Base-by-base conservation (phyloP, 1,140 invertebrate genomes). In the Drosophila micromelanica region DNA sequence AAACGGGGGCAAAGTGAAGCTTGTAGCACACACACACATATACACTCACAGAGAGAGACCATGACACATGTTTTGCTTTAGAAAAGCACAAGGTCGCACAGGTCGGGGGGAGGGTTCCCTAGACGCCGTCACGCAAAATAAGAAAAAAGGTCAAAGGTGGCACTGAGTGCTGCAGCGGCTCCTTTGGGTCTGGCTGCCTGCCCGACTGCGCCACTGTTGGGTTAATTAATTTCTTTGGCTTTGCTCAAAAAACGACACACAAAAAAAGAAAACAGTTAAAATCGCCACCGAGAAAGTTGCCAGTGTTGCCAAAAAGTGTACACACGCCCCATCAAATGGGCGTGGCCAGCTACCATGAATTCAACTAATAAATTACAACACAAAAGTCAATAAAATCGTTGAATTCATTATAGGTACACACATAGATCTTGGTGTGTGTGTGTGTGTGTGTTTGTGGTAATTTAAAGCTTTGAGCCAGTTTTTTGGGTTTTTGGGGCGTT, bases 351-450 rank as follows among this genome's bases (percentile, higher is more conserved):
- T 17, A 48, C n/a, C 52, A 46, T 13, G 54, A 57, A 40, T 65
- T 62, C 37, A 32, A 72, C 81, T 78, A 87, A 87, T 87, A 87
- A 87, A 87, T 87, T 87, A 87, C 82, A 81, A 67, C 56, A 81
- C 71, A 82, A 87, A 89, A 87, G 82, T 87, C 82, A 87, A 87
- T 87, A 87, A 87, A 87, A 87, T 87, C 82, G 89, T 60, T 78
- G 82, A 87, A 87, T 82, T 82, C 82, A 86, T 85, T 84, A 84
- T 78, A 59, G 59, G 55, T 42, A 46, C 51, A 38, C 20, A 61
- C 5, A 23, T 45, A 11, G 45, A 30, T 37, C 38, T 48, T 23
- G 11, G 17, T 45, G 35, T 46, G 32, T 35, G n/a, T 17, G 32
- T 59, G 46, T 54, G 45, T 68, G 52, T 65, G 46, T 49, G 38